phyloP scores from a whole-genome alignment of 2,113 vertebrate species.

The Delphinapterus leucas region DNA sequence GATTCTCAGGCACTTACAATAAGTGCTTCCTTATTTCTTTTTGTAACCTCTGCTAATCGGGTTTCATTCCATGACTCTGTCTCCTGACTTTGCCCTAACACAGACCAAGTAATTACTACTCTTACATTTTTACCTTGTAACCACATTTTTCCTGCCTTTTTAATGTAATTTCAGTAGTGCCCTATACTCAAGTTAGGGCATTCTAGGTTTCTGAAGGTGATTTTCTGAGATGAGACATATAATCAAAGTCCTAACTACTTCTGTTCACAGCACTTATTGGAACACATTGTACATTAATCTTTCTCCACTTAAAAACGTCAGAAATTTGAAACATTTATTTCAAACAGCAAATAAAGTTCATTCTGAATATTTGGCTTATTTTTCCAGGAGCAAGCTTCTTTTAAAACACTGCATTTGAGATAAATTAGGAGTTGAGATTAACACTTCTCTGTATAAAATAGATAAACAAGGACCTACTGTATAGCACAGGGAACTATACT shows the following conservation, averaged over 20 bases:
- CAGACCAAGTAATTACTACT: conserved; percentile 71
- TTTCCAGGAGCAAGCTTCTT: background rate
- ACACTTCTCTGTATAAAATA: background rate
- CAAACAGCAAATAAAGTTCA: conserved; percentile 31
- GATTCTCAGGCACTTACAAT: conserved; percentile 70
- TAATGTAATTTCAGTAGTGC: conserved; percentile 73
- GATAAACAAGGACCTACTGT: background rate
- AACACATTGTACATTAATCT: conserved; percentile 17
- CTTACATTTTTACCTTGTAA: conserved; percentile 76
- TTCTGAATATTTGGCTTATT: background rate
- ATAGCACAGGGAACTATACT: background rate
- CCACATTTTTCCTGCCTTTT: conserved; percentile 67
- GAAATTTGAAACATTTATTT: conserved; percentile 40
- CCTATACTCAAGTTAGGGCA: conserved; percentile 64
- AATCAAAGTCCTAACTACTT: conserved; percentile 64
- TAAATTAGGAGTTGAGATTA: background rate
- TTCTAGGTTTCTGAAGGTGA: conserved; percentile 70
- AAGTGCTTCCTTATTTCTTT: conserved; percentile 74
- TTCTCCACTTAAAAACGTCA: conserved; percentile 48
- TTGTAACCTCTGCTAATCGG: conserved; percentile 71
- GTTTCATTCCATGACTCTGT: conserved; percentile 71
- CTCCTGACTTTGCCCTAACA: conserved; percentile 74
- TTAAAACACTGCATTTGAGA: background rate
- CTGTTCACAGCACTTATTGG: conserved; percentile 46
- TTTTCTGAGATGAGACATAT: conserved; percentile 77